Conservation (phyloP, 2,113 vertebrate genomes). For the Capreolus pygargus region DNA sequence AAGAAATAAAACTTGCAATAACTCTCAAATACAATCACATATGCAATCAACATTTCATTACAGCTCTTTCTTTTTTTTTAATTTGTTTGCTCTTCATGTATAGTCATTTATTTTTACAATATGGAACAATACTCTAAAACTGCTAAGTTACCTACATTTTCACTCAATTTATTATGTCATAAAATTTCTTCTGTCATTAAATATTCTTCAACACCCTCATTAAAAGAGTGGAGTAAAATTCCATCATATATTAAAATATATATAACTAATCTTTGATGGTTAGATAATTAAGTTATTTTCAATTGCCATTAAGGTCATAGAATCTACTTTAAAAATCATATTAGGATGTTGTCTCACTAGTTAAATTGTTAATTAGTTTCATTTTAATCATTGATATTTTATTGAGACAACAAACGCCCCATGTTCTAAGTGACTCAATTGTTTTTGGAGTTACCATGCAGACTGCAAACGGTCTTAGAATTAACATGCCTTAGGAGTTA, state of each 20-base stretch:
- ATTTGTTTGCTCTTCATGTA: not conserved
- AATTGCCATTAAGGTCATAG: not conserved
- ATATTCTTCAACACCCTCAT: not conserved
- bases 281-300: conserved; percentile 11
- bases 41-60: not conserved
- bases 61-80: not conserved
- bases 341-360: not conserved
- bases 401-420: not conserved
- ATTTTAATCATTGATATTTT: not conserved
- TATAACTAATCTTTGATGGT: not conserved
- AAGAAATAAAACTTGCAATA: not conserved
- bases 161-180: not conserved
- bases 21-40: not conserved
- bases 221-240: not conserved
- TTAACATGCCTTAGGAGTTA: not conserved
- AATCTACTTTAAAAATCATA: not conserved
- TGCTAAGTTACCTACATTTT: not conserved
- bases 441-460: not conserved
- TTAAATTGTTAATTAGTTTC: not conserved
- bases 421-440: not conserved
- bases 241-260: not conserved
- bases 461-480: not conserved
- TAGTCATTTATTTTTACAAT: not conserved
- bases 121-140: not conserved
- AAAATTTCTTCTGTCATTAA: not conserved